phyloP scores from a whole-genome alignment of 2,113 vertebrate species.

The Odocoileus hemionus region DNA sequence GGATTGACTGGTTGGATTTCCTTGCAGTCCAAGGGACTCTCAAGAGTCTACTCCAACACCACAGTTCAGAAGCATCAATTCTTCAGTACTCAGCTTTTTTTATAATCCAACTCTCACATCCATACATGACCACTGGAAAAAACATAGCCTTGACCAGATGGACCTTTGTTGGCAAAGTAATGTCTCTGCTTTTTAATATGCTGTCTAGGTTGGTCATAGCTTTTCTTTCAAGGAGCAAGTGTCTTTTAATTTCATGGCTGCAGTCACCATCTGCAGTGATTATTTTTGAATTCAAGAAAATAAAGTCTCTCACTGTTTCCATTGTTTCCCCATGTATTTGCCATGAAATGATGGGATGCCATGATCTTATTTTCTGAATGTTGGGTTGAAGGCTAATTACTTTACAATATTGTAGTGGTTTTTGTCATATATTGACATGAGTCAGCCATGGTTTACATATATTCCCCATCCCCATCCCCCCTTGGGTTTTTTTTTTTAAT shows the following conservation, averaged over 20 bases:
- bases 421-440: too few relatives aligned
- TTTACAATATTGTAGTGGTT: too few relatives aligned
- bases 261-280: neutral
- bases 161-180: neutral
- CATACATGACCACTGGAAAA: neutral
- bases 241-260: neutral
- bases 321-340: neutral
- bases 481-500: too few relatives aligned
- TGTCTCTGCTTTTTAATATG: neutral
- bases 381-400: too few relatives aligned
- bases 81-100: neutral
- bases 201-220: neutral
- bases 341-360: neutral
- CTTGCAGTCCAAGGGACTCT: neutral
- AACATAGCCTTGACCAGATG: fast-evolving
- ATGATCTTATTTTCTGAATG: neutral
- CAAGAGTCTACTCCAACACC: neutral
- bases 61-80: neutral
- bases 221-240: neutral
- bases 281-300: neutral
- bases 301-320: neutral
- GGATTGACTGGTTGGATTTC: neutral
- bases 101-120: neutral
- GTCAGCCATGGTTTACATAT: too few relatives aligned
- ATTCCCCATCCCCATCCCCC: too few relatives aligned